phyloP scores from a whole-genome alignment of 2,888 invertebrate species.

The Ptilodon capucinus region DNA sequence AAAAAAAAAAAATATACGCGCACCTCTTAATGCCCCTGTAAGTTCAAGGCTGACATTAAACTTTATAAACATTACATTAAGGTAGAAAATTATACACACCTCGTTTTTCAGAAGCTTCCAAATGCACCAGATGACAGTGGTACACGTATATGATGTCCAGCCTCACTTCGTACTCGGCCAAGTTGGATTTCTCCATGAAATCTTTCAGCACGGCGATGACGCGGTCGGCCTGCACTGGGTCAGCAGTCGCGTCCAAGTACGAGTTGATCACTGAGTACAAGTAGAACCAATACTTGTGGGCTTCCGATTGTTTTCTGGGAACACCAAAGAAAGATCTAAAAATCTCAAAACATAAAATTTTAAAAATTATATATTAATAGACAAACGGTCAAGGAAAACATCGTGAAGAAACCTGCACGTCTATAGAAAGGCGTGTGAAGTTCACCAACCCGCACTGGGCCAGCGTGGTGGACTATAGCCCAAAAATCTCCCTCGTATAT shows the following conservation, averaged over 20 bases:
- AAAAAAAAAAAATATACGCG: too few species aligned
- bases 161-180: slow-evolving; percentile 92
- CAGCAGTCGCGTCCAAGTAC: slow-evolving; percentile 66
- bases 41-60: too few species aligned
- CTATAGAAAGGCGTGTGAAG: too few species aligned
- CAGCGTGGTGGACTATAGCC: too few species aligned
- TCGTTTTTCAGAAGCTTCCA: slow-evolving; percentile 66
- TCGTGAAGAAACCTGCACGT: too few species aligned
- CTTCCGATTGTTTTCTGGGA: slow-evolving; percentile 84
- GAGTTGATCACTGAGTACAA: slow-evolving; percentile 88
- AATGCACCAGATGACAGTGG: slow-evolving; percentile 89
- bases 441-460: too few species aligned
- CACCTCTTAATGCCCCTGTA: too few species aligned
- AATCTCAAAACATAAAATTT: too few species aligned
- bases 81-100: slow-evolving; percentile 67
- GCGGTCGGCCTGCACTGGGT: slow-evolving; percentile 38
- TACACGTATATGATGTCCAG: slow-evolving; percentile 90
- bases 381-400: too few species aligned
- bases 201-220: slow-evolving; percentile 85
- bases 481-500: too few species aligned
- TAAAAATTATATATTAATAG: too few species aligned
- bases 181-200: slow-evolving; percentile 91
- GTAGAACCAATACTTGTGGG: slow-evolving; percentile 96
- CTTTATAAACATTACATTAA: too few species aligned
- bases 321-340: background rate